Percentiles rank a stretch among this genome's conserved stretches.
Conservation (phyloP, 2,113 vertebrate genomes). For the Podiceps cristatus region DNA sequence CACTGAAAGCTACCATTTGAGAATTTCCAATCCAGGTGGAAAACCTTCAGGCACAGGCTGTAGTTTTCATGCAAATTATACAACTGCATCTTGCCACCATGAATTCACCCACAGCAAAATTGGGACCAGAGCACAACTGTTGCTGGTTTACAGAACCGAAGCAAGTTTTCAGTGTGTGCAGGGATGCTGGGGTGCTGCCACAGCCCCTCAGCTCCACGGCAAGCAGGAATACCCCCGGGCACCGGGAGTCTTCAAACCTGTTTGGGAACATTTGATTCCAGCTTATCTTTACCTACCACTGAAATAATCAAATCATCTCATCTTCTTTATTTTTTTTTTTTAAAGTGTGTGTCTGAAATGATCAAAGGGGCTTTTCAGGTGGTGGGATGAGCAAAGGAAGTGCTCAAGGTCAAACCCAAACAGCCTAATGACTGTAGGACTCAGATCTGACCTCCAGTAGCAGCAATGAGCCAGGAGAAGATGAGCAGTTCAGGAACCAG, state of each 20-base stretch:
- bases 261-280: background rate
- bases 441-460: background rate
- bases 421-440: background rate
- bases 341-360: background rate
- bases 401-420: slow-evolving; percentile 18
- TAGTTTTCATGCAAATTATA: background rate
- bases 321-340: background rate
- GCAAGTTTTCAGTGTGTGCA: background rate
- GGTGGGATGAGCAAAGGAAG: background rate
- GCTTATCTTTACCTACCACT: background rate
- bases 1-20: background rate
- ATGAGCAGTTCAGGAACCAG: slow-evolving; percentile 21
- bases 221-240: background rate
- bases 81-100: background rate
- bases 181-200: background rate
- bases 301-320: background rate
- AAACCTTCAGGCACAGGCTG: background rate
- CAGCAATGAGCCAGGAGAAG: background rate
- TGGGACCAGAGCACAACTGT: background rate
- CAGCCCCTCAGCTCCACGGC: background rate
- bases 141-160: background rate
- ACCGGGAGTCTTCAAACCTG: background rate
- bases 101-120: background rate
- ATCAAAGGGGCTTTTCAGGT: background rate
- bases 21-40: background rate